Base-by-base conservation (phyloP, 2,888 invertebrate genomes). In the Ormyrus thymus region DNA sequence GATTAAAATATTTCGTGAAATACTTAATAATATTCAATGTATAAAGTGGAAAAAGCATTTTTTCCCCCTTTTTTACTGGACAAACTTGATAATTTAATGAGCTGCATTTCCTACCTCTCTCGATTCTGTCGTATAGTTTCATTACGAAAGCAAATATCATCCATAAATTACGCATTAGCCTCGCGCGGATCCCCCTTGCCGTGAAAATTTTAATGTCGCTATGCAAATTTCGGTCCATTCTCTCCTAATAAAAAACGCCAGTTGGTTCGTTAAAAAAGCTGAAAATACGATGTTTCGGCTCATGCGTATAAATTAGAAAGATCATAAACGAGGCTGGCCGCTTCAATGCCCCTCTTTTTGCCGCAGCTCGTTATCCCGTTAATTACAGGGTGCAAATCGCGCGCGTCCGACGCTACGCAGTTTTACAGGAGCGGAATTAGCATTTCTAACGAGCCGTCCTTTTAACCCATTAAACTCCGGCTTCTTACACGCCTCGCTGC, bases 361-460 rank as follows among this genome's bases (percentile, higher is more conserved):
- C 29, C 0, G 11, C n/a, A 66, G 53, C 51, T 72, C 55, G 15
- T 65, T 72, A 66, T 59, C 45, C 59, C 71, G 11, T 71, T 51
- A 62, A 77, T 77, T 71, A 65, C 45, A 48, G 65, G 58, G 53
- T 59, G 50, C 10, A 66, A 77, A 77, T 65, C 29, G 13, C 9
- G 46, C 56, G 10, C 53, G 5, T 55, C 46, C 9, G 29, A 9
- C 15, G 56, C 29, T 8, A 45, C 29, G 4, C 11, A n/a, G 8
- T 53, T 59, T 68, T 15, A 68, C 8, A 53, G 11, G 29, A 8
- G 51, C 43, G 15, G 48, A 10, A 71, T 59, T 66, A 66, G 53
- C 66, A 53, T 71, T 59, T 69, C 46, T 59, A 74, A 65, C 13
- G 51, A 65, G 11, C 9, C 15, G 9, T 13, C 51, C 46, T 70